Conservation (phyloP, 2,113 vertebrate genomes). For the Malurus alboscapulatus region DNA sequence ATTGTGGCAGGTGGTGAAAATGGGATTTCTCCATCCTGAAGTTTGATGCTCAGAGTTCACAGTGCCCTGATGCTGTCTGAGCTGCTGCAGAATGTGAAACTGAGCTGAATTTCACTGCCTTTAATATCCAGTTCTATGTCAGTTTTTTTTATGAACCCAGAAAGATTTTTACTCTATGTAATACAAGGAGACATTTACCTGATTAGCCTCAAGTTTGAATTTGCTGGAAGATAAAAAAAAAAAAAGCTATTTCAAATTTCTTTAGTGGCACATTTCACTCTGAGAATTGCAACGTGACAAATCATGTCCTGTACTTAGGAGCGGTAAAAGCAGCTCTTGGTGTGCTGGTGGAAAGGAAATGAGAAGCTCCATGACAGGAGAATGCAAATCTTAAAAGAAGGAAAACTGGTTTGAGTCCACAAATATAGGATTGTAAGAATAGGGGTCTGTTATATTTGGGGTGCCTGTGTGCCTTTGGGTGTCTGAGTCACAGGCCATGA, state of each 20-base stretch:
- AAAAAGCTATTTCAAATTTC: background rate
- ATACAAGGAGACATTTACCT: conserved; percentile 25
- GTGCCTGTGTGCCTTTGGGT: background rate
- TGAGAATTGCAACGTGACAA: background rate
- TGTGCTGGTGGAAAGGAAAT: background rate
- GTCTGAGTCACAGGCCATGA: background rate
- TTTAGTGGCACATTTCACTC: conserved; percentile 18
- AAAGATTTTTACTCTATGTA: background rate
- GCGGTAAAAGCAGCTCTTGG: background rate
- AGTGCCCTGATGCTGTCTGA: background rate
- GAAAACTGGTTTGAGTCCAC: background rate
- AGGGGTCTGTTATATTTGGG: background rate
- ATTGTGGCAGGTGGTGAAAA: background rate
- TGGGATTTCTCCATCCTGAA: background rate
- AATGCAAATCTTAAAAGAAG: background rate
- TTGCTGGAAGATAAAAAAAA: background rate
- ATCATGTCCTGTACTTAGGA: background rate
- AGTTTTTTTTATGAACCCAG: background rate
- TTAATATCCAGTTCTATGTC: background rate
- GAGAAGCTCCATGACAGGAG: background rate
- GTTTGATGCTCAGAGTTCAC: background rate
- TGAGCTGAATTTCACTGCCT: background rate
- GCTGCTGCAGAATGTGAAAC: background rate
- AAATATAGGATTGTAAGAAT: background rate
- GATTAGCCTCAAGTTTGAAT: conserved; percentile 31